phyloP scores from a whole-genome alignment of 2,888 invertebrate species.

The Hyppa rectilinea region DNA sequence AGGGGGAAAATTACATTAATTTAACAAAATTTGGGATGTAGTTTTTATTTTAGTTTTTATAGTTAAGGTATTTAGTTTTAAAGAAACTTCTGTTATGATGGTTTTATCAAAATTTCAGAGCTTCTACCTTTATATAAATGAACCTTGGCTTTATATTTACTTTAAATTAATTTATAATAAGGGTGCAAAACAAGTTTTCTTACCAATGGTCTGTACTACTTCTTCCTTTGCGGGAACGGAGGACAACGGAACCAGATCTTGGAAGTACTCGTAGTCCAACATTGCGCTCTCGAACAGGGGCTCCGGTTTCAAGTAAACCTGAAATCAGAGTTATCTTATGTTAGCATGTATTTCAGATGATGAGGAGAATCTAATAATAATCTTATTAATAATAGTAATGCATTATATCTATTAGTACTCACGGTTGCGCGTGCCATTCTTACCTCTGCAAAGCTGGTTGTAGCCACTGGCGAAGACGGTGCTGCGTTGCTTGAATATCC shows the following conservation, averaged over 20 bases:
- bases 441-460: slow-evolving; percentile 87
- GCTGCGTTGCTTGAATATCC: slow-evolving; percentile 75
- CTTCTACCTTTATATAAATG: too few species aligned
- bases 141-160: neutral
- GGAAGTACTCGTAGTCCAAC: slow-evolving; percentile 93
- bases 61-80: neutral
- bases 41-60: neutral
- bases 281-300: slow-evolving; percentile 84
- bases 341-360: slow-evolving; percentile 70
- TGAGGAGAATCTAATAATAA: slow-evolving; percentile 73
- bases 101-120: neutral
- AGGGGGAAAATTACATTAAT: slow-evolving; percentile 1
- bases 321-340: slow-evolving; percentile 77
- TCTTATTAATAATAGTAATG: slow-evolving; percentile 75
- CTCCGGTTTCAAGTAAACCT: slow-evolving; percentile 88
- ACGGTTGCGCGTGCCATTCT: slow-evolving; percentile 78
- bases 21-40: neutral
- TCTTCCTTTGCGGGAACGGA: slow-evolving; percentile 88
- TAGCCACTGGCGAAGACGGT: slow-evolving; percentile 75
- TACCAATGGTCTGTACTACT: slow-evolving; percentile 88
- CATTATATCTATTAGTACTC: slow-evolving; percentile 79
- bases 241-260: slow-evolving; percentile 92
- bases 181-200: slow-evolving; percentile 54
- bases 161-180: neutral
- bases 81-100: neutral